Evolutionary conservation across 1,140 invertebrate species (phyloP), one percentile per base, ranked within the genome.

Genomic region (Leptonema lineaticorne): DNA sequence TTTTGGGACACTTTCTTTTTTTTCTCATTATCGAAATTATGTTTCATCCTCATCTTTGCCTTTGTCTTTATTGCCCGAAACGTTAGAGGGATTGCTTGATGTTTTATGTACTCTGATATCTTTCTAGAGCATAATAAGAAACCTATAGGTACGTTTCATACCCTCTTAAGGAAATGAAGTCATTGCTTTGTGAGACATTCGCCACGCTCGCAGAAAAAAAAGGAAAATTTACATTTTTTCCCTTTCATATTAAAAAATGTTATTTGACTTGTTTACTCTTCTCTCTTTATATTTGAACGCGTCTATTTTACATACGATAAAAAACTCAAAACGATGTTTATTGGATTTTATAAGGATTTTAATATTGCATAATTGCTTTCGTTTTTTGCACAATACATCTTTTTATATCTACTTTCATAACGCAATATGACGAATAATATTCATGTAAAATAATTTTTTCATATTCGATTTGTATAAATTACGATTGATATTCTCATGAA

Each of bases 1-100:
- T 63, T 33, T 22, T 56, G 48, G 59, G 67, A 68, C 67, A 68
- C 26, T 68, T 68, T 67, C 37, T 46, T 57, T 68, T 68, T 68
- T 68, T 68, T 63, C 67, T 68, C 67, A 68, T 68, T 68, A 68
- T 62, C 67, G 57, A 68, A 63, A 68, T 68, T 68, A 68, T 68
- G 67, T 68, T 68, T 63, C 33, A 68, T 48, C 58, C 67, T 63
- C 67, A 68, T 68, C 58, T 68, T 68, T 68, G 67, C 67, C 53
- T 68, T 68, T 68, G 67, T 68, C 67, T 68, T 63, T 63, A 63
- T 68, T 50, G 45, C 67, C 50, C 27, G 58, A 28, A 57, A 57
- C 46, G 28, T 50, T 68, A 57, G 59, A 63, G 67, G 67, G 58
- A 68, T 63, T 63, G 66, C 45, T 67, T 26, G 28, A 60, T 67